Percentiles rank a stretch among this genome's conserved stretches.
These are phyloP conservation scores for Diploptera punctata DNA, from an alignment of 2,888 invertebrate species.

Conservation along the genomic window DNA sequence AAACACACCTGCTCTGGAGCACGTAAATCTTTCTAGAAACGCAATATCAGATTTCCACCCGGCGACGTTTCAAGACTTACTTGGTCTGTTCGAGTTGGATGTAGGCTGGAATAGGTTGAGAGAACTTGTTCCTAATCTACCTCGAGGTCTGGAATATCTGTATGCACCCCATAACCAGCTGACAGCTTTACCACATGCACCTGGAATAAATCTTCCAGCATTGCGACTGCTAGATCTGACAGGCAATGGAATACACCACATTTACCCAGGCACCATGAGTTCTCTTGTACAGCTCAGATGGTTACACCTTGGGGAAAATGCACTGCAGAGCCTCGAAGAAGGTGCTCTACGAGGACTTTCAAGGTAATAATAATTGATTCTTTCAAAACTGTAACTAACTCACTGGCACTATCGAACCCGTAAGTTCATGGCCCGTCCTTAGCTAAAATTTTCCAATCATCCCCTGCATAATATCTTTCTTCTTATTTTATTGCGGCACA, in stretches of 20 bases:
- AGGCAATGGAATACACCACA: conserved; percentile 72
- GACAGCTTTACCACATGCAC: conserved; percentile 65
- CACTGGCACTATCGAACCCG: too few species aligned
- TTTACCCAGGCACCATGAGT: conserved; percentile 69
- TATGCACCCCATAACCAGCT: conserved; percentile 76
- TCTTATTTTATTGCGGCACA: too few species aligned
- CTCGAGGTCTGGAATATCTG: conserved; percentile 77
- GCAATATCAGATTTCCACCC: conserved; percentile 72
- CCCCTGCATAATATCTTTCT: too few species aligned
- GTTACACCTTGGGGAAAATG: conserved; percentile 76
- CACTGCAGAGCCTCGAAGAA: conserved; percentile 71
- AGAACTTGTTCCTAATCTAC: conserved; percentile 80
- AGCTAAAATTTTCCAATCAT: too few species aligned
- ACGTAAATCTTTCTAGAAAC: conserved; percentile 81
- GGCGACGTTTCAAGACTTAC: conserved; percentile 76
- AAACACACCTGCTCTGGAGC: conserved; percentile 74
- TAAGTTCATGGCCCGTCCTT: too few species aligned
- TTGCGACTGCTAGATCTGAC: conserved; percentile 77
- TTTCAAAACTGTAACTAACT: too few species aligned
- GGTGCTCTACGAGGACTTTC: conserved; percentile 72
- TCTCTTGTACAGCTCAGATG: conserved; percentile 71
- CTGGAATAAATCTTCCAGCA: conserved; percentile 72
- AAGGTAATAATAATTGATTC: too few species aligned
- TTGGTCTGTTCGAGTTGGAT: conserved; percentile 80
- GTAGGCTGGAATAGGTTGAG: conserved; percentile 73